Conservation (phyloP, 2,113 vertebrate genomes). For the Scolopax mira region DNA sequence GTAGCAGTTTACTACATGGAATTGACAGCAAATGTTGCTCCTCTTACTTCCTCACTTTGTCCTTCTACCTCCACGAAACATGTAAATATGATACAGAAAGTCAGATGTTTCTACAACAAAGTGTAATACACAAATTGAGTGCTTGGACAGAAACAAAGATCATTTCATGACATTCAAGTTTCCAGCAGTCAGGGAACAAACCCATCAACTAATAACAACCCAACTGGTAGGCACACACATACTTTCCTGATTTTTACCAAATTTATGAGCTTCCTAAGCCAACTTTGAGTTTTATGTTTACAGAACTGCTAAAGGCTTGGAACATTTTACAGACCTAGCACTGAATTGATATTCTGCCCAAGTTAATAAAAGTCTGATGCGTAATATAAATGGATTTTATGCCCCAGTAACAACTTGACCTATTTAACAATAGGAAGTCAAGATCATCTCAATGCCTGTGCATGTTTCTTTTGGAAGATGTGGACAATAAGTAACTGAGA, state of each 20-base stretch:
- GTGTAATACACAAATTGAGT: not conserved
- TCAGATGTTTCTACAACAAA: not conserved
- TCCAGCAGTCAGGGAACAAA: not conserved
- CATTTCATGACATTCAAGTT: not conserved
- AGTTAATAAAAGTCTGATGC: not conserved
- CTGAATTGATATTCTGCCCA: not conserved
- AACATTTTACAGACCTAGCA: conserved; percentile 1
- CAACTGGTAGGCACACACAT: not conserved
- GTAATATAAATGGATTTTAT: not conserved
- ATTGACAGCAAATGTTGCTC: not conserved
- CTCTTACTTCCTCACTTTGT: not conserved
- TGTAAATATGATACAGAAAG: not conserved
- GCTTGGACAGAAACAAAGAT: not conserved
- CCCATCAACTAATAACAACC: not conserved
- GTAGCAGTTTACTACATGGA: not conserved
- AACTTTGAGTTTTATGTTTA: not conserved
- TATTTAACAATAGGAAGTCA: not conserved
- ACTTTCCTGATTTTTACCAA: not conserved
- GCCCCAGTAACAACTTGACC: not conserved
- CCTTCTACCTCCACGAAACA: not conserved
- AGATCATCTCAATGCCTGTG: not conserved
- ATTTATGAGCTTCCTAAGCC: conserved; percentile 24
- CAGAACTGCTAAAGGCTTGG: conserved; percentile 9
- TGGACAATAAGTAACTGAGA: not conserved
- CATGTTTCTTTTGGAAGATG: not conserved